Evolutionary conservation across 2,888 invertebrate genomes (phyloP).

Genomic region (Dilophus febrilis): DNA sequence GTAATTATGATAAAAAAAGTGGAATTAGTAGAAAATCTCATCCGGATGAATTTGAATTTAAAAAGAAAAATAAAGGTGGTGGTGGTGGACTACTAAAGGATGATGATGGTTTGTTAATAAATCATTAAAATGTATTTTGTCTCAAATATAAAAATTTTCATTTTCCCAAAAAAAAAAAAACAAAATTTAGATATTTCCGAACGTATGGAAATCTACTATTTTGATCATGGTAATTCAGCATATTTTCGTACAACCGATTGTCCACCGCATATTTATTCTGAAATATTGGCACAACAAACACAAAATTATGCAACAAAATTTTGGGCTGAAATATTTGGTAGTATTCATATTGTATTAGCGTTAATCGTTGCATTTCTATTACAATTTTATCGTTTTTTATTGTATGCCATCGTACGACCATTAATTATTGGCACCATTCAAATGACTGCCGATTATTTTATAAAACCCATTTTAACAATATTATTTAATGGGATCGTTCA

Average conservation of each 20-base stretch:
- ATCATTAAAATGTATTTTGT: too few species aligned
- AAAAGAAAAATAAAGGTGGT: too few species aligned
- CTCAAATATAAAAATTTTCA: too few species aligned
- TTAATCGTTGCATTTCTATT: slow-evolving; percentile 43
- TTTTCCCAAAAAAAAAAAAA: too few species aligned
- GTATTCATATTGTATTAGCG: slow-evolving; percentile 39
- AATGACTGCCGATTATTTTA: slow-evolving; percentile 44
- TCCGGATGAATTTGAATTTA: too few species aligned
- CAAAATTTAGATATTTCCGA: background rate
- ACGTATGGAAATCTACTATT: slow-evolving; percentile 45
- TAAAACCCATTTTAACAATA: slow-evolving; percentile 46
- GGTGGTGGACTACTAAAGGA: too few species aligned
- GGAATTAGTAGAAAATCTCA: too few species aligned
- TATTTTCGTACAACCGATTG: slow-evolving; percentile 45
- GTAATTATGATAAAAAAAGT: too few species aligned
- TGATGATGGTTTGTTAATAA: too few species aligned
- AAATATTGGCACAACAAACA: slow-evolving; percentile 39
- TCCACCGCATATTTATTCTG: slow-evolving; percentile 38
- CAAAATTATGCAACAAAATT: slow-evolving; percentile 41
- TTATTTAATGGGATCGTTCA: slow-evolving; percentile 47
- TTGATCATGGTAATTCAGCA: slow-evolving; percentile 47
- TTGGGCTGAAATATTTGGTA: slow-evolving; percentile 50
- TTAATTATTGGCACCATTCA: slow-evolving; percentile 42
- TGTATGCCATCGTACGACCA: slow-evolving; percentile 40
- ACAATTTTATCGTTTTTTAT: slow-evolving; percentile 38